A percentile compares a stretch with the other conserved stretches of the same genome.
Conservation (phyloP, 2,113 vertebrate genomes). For the Dromas ardeola region DNA sequence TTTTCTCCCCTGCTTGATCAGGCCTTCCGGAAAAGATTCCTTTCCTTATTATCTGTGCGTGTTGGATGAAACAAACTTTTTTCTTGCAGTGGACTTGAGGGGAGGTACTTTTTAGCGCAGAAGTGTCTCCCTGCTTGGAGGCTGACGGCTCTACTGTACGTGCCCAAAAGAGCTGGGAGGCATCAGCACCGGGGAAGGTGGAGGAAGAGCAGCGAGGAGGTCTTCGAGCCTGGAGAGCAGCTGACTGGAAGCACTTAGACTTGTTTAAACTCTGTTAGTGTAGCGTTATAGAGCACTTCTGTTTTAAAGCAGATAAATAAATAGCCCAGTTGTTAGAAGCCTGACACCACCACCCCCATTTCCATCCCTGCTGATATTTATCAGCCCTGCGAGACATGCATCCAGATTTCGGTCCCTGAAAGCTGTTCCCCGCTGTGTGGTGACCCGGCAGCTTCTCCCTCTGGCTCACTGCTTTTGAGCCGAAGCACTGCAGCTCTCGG, state of each 20-base stretch:
- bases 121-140: accelerated
- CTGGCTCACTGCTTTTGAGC: accelerated
- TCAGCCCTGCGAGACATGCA: background rate
- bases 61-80: background rate
- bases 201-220: background rate
- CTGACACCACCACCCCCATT: background rate
- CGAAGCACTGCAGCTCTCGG: accelerated
- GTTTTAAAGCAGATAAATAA: background rate
- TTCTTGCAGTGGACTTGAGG: background rate
- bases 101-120: background rate
- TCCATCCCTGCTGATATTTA: background rate
- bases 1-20: background rate
- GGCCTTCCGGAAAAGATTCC: background rate
- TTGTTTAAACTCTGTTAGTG: background rate
- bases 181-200: background rate
- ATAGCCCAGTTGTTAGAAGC: background rate
- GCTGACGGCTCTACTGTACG: background rate
- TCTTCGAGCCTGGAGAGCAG: background rate
- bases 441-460: background rate
- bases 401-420: background rate
- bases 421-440: background rate
- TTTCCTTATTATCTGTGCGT: background rate
- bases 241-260: background rate
- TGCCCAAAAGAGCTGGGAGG: background rate
- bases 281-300: background rate